A percentile compares a stretch with the other conserved stretches of the same genome.
phyloP scores from a whole-genome alignment of 2,888 invertebrate species.

The Amitus sp. region DNA sequence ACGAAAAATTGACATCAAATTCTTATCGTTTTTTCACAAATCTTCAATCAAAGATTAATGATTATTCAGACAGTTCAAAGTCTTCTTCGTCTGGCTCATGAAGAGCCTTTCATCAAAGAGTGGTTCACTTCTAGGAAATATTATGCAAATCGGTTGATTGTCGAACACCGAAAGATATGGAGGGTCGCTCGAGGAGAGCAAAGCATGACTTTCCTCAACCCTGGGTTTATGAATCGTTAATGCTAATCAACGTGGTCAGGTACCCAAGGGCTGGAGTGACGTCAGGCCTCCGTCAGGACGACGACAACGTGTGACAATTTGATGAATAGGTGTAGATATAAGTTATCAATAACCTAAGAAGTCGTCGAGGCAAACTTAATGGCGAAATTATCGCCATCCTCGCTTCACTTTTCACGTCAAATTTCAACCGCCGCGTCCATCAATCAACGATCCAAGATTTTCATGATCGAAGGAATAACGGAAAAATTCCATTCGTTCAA shows the following conservation, averaged over 20 bases:
- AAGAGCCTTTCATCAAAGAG: conserved; percentile 13
- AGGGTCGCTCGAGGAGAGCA: conserved; percentile 45
- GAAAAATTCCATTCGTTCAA: too few species aligned
- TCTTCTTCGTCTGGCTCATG: conserved; percentile 14
- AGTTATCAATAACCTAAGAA: conserved; percentile 31
- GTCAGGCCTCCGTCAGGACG: conserved; percentile 54
- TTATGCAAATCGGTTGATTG: conserved; percentile 54
- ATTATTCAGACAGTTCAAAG: background rate
- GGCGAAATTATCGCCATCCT: conserved; percentile 1
- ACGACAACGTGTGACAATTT: conserved; percentile 48
- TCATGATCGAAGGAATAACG: background rate
- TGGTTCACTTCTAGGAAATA: conserved; percentile 39
- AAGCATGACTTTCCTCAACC: conserved; percentile 53
- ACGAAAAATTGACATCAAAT: conserved; percentile 13
- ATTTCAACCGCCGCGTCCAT: background rate
- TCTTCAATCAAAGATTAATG: background rate
- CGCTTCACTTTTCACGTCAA: background rate
- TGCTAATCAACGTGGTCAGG: conserved; percentile 58
- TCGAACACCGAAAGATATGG: conserved; percentile 45
- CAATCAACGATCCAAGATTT: background rate
- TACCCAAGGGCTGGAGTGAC: conserved; percentile 47
- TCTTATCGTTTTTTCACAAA: too few species aligned
- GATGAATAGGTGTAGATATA: conserved; percentile 50
- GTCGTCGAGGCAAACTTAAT: conserved; percentile 3
- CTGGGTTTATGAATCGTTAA: conserved; percentile 58